A percentile compares a stretch with the other conserved stretches of the same genome.
Conservation (phyloP, 2,888 invertebrate species). For the Amphipoea lucens region DNA sequence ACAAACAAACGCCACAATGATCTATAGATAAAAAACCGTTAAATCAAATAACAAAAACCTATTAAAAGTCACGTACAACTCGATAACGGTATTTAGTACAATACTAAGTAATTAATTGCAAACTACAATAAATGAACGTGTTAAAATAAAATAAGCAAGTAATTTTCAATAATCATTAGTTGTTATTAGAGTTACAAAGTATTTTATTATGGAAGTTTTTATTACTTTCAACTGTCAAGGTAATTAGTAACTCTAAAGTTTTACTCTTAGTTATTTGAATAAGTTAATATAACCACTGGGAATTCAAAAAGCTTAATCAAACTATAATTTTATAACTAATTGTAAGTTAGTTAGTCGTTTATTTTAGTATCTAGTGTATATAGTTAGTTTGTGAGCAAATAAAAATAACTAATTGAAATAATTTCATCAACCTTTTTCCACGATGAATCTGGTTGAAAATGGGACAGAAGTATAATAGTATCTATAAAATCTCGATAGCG, state of each 20-base stretch:
- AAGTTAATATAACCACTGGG: background rate
- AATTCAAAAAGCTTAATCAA: background rate
- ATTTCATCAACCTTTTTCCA: background rate
- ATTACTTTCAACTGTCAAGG: background rate
- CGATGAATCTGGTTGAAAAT: background rate
- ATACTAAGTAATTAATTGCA: constrained; percentile 19
- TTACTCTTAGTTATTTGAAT: background rate
- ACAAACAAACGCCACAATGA: constrained; percentile 32
- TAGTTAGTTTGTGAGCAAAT: no score
- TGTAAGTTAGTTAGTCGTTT: no score
- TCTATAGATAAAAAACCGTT: constrained; percentile 19
- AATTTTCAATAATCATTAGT: background rate
- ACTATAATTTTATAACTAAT: background rate
- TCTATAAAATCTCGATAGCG: background rate
- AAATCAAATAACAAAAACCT: constrained; percentile 4
- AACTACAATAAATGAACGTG: background rate
- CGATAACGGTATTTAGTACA: constrained; percentile 23
- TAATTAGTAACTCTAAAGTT: background rate
- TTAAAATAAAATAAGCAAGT: background rate
- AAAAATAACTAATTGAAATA: no score
- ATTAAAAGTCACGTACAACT: constrained; percentile 33
- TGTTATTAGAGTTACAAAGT: background rate
- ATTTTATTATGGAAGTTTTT: background rate
- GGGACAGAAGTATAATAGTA: no score
- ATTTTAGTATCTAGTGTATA: no score